phyloP scores from a whole-genome alignment of 2,113 vertebrate species.

The Australoheros scitulus region DNA sequence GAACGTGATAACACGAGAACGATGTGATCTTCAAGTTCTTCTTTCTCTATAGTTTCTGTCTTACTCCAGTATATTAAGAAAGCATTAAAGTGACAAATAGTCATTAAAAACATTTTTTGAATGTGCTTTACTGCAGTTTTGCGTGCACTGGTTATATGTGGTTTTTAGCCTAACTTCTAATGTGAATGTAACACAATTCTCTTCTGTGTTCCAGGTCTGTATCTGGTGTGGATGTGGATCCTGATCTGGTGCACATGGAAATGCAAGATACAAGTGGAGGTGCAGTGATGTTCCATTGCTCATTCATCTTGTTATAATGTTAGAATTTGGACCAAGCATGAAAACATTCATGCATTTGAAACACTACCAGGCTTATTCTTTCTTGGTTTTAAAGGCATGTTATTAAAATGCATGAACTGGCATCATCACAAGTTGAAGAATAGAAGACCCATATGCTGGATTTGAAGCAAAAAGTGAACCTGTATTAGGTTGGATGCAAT shows the following conservation, averaged over 20 bases:
- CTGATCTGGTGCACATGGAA: slow-evolving; percentile 95
- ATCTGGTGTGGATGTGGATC: slow-evolving; percentile 87
- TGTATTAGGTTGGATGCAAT: background rate
- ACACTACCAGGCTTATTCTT: background rate
- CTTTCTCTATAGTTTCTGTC: background rate
- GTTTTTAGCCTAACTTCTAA: background rate
- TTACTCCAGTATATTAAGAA: background rate
- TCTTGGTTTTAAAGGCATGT: background rate
- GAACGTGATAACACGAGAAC: too few species aligned
- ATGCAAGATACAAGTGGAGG: slow-evolving; percentile 92
- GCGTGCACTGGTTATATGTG: background rate
- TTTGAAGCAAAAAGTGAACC: background rate
- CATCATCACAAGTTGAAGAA: background rate
- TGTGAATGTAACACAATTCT: background rate
- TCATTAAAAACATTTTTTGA: background rate
- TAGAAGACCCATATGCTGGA: background rate
- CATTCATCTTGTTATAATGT: background rate
- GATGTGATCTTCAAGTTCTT: background rate
- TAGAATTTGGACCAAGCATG: background rate
- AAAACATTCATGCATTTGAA: background rate
- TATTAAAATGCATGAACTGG: background rate
- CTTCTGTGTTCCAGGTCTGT: slow-evolving; percentile 85
- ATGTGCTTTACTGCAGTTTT: background rate
- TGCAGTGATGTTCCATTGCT: slow-evolving; percentile 45
- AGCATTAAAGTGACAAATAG: background rate